phyloP scores from a whole-genome alignment of 2,888 invertebrate genomes.

The Acanthosepion esculentum region DNA sequence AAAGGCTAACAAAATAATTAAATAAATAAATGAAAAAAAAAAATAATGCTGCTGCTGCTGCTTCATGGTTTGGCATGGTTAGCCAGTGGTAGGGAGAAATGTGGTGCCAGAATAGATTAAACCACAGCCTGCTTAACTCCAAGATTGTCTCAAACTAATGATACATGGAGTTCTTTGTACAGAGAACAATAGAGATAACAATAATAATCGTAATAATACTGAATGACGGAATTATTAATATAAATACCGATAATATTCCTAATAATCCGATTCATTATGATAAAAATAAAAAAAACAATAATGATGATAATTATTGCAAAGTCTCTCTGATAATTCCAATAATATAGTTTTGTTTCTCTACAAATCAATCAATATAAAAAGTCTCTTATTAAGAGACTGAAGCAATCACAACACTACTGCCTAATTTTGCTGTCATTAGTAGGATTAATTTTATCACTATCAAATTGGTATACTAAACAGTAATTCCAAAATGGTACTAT shows the following conservation, averaged over 20 bases:
- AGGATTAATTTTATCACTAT: too few relatives aligned
- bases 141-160: conserved; percentile 6
- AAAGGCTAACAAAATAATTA: not conserved
- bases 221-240: not conserved
- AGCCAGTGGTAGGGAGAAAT: not conserved
- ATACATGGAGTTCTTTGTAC: not conserved
- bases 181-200: not conserved
- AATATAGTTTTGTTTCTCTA: not conserved
- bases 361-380: too few relatives aligned
- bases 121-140: not conserved
- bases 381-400: too few relatives aligned
- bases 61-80: not conserved
- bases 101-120: not conserved
- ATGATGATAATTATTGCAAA: not conserved
- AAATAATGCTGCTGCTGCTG: not conserved
- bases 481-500: too few relatives aligned
- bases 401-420: too few relatives aligned
- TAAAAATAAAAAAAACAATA: not conserved
- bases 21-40: not conserved
- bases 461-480: too few relatives aligned
- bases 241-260: not conserved
- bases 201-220: not conserved
- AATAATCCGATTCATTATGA: not conserved
- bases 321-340: not conserved
- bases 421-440: too few relatives aligned